Evolutionary conservation across 1,140 invertebrate species (phyloP).

Genomic region (Lepeophtheirus salmonis): DNA sequence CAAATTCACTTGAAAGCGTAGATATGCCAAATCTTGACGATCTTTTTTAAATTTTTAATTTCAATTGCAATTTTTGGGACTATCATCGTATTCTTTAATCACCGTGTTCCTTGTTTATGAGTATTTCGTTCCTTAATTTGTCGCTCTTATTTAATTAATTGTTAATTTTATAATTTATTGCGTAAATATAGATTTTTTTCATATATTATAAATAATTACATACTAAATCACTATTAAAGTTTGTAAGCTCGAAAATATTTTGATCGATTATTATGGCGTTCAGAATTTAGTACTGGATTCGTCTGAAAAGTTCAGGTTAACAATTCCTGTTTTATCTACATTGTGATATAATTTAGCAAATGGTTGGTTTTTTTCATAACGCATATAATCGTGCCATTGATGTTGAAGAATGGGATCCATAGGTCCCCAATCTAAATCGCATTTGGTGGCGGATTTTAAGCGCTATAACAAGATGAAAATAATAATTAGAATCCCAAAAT

Average conservation of each 20-base stretch:
- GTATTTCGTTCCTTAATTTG: too few species aligned
- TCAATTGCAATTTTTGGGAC: neutral
- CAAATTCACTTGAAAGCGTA: too few species aligned
- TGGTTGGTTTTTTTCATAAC: neutral
- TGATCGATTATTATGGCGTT: neutral
- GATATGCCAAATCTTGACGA: neutral
- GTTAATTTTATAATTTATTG: neutral
- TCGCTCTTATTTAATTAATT: neutral
- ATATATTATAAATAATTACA: neutral
- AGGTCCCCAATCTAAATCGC: neutral
- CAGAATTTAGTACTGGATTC: neutral
- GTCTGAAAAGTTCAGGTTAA: neutral
- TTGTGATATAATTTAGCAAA: neutral
- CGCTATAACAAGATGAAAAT: neutral
- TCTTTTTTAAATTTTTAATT: neutral
- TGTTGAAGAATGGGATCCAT: neutral
- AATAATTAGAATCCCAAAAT: too few species aligned
- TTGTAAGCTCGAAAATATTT: neutral
- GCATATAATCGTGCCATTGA: neutral
- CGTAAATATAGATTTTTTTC: neutral
- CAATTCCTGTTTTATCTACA: neutral
- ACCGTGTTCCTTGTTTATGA: too few species aligned
- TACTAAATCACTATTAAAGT: neutral
- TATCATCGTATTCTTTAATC: too few species aligned
- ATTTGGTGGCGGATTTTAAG: neutral